Conservation (phyloP, 2,113 vertebrate species). For the Irena cyanogastra region DNA sequence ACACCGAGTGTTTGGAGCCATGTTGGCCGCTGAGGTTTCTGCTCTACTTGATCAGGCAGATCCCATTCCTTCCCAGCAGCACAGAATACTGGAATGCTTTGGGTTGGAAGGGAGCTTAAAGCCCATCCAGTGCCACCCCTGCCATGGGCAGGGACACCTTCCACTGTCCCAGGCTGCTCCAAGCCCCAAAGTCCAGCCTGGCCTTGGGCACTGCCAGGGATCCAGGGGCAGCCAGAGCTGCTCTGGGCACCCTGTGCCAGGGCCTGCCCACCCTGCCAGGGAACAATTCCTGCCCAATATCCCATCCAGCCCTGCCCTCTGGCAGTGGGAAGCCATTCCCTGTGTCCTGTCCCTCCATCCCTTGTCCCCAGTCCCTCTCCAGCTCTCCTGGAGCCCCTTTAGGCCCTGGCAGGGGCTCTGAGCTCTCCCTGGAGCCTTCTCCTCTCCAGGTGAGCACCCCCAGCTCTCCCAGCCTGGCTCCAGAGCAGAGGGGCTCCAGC, state of each 20-base stretch:
- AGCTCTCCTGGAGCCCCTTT: neutral
- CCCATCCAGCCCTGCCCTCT: neutral
- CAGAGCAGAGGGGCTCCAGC: neutral
- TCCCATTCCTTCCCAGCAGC: neutral
- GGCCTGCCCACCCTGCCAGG: neutral
- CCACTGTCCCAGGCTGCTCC: neutral
- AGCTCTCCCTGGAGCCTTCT: neutral
- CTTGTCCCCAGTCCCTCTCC: neutral
- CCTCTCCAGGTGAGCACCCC: neutral
- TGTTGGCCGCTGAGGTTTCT: neutral
- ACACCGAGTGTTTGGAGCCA: fast-evolving
- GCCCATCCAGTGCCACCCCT: fast-evolving
- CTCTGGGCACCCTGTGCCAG: neutral
- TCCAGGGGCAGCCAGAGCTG: neutral
- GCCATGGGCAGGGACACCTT: neutral
- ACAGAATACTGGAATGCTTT: neutral
- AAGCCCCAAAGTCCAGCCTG: fast-evolving
- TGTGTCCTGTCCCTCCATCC: neutral
- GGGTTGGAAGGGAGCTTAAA: neutral
- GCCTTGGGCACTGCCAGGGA: neutral
- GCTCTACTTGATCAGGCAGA: neutral
- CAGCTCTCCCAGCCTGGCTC: neutral
- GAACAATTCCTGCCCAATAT: neutral
- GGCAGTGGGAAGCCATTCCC: neutral
- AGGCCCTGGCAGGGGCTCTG: neutral